Percentiles rank a stretch among this genome's conserved stretches.
phyloP scores from a whole-genome alignment of 2,888 invertebrate genomes.

The Invenusta paracnida region DNA sequence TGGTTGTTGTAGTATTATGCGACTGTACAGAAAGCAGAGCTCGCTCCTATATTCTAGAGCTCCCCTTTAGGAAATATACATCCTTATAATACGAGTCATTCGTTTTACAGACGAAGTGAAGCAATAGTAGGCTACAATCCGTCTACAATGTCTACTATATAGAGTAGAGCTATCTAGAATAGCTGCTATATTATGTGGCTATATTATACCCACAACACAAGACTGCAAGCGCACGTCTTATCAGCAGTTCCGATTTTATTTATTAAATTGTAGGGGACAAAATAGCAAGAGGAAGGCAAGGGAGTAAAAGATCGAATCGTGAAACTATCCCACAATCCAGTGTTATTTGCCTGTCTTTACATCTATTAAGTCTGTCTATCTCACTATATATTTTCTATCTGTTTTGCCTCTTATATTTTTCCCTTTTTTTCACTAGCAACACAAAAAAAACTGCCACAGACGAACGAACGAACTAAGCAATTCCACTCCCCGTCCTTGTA shows the following conservation, averaged over 20 bases:
- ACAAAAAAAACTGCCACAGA: neutral
- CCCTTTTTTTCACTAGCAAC: neutral
- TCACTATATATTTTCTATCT: neutral
- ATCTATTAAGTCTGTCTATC: constrained; percentile 9
- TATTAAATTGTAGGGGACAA: constrained; percentile 18
- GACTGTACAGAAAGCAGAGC: too few species aligned
- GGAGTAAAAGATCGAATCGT: neutral
- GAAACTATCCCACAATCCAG: neutral
- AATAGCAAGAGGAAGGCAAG: neutral
- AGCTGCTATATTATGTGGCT: too few species aligned
- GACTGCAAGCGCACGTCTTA: constrained; percentile 2
- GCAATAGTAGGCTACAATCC: too few species aligned
- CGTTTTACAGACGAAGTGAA: too few species aligned
- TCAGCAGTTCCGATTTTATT: constrained; percentile 27
- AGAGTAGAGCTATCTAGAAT: too few species aligned
- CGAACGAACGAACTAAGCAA: neutral
- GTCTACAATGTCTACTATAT: too few species aligned
- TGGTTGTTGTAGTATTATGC: too few species aligned
- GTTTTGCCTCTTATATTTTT: neutral
- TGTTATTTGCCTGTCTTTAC: constrained; percentile 26
- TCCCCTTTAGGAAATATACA: too few species aligned
- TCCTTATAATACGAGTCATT: too few species aligned
- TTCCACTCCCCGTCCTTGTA: too few species aligned
- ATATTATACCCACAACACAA: too few species aligned
- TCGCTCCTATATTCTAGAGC: too few species aligned